These are phyloP conservation scores for Brachyalestes nurse DNA, from an alignment of 2,797 vertebrate species.

Conservation along the genomic window DNA sequence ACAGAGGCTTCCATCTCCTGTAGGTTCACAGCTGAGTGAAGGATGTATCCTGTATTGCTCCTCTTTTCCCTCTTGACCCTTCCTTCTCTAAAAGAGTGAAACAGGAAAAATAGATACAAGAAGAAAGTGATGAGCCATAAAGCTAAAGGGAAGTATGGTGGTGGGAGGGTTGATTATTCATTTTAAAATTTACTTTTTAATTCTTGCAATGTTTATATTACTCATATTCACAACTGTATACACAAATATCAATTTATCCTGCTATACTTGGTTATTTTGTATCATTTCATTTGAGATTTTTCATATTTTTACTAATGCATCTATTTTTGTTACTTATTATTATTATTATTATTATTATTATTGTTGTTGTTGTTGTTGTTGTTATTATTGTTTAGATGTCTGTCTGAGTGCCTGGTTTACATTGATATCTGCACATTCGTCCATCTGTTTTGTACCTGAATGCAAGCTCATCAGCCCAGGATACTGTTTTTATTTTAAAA, in stretches of 20 bases:
- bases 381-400: not conserved
- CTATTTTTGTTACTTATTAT: not conserved
- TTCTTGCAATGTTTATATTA: no score
- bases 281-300: no score
- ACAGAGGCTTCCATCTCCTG: constrained; percentile 30
- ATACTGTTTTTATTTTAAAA: not conserved
- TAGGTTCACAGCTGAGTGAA: constrained; percentile 36
- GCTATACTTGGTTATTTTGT: constrained; percentile 4
- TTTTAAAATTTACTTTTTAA: no score
- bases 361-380: not conserved
- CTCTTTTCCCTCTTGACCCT: not conserved
- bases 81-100: not conserved
- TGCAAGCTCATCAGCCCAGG: constrained; percentile 26
- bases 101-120: no score
- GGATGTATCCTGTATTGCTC: not conserved
- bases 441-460: constrained; percentile 43
- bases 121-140: no score
- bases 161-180: no score
- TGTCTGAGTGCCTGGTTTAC: constrained; percentile 23
- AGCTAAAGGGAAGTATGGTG: no score
- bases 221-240: no score
- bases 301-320: no score
- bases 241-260: constrained; percentile 1
- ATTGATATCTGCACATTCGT: constrained; percentile 19
- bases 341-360: constrained; percentile 13